Conservation (phyloP, 2,888 invertebrate species). For the Omphaloscelis lunosa region DNA sequence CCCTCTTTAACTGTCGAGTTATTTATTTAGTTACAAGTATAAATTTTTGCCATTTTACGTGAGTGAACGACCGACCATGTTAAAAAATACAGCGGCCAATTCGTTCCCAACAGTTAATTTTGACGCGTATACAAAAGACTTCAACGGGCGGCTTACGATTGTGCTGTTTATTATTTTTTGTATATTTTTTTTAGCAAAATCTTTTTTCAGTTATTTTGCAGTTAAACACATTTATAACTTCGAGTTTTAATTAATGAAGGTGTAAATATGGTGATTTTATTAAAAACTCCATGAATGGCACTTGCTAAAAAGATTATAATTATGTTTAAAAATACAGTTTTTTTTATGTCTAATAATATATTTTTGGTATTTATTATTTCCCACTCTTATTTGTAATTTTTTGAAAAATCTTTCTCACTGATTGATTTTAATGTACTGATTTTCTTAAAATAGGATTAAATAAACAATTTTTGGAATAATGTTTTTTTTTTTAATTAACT, state of each 20-base stretch:
- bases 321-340: too few relatives aligned
- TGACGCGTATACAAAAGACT: slow-evolving; percentile 82
- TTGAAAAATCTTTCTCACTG: background rate
- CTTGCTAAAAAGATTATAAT: background rate
- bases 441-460: background rate
- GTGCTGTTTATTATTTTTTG: slow-evolving; percentile 48
- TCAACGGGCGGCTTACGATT: slow-evolving; percentile 78
- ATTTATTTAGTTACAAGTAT: slow-evolving; percentile 74
- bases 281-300: background rate
- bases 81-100: slow-evolving; percentile 67
- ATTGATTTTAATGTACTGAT: background rate
- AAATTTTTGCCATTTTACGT: slow-evolving; percentile 74
- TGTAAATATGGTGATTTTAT: background rate
- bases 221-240: background rate
- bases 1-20: slow-evolving; percentile 74
- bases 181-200: slow-evolving; percentile 30
- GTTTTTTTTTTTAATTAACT: background rate
- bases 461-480: background rate
- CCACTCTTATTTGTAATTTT: too few relatives aligned
- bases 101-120: slow-evolving; percentile 70
- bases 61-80: slow-evolving; percentile 72
- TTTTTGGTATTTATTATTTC: background rate
- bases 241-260: background rate
- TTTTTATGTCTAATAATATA: background rate
- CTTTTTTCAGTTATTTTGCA: slow-evolving; percentile 10